Evolutionary conservation across 2,113 vertebrate species (phyloP).

Genomic region (Tachycineta bicolor): DNA sequence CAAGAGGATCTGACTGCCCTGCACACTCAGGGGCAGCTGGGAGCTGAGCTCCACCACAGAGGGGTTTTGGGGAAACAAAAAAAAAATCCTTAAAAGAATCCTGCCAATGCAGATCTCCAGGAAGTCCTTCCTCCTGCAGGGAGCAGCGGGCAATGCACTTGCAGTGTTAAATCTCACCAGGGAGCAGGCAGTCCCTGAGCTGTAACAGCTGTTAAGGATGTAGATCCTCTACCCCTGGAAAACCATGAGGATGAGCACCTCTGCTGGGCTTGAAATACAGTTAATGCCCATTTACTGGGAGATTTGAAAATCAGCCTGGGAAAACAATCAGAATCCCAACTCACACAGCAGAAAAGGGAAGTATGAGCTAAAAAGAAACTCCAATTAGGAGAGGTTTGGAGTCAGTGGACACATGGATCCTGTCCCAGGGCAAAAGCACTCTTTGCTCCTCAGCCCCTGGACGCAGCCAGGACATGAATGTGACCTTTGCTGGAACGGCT

Average conservation of each 20-base stretch:
- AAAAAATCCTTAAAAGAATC: background rate
- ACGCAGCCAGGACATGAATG: background rate
- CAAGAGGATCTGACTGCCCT: background rate
- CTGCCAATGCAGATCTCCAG: background rate
- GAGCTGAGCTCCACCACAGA: background rate
- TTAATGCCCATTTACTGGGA: background rate
- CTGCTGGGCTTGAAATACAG: accelerated
- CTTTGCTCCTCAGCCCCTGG: background rate
- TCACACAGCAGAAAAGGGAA: background rate
- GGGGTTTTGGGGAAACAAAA: background rate
- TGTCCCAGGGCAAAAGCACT: background rate
- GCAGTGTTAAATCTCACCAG: background rate
- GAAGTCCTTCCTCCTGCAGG: background rate
- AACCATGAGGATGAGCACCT: background rate
- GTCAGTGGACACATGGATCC: background rate
- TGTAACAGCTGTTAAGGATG: background rate
- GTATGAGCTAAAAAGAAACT: background rate
- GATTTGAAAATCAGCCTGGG: background rate
- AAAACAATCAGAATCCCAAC: background rate
- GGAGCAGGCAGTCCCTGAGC: background rate
- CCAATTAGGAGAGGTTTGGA: background rate
- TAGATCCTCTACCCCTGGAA: background rate
- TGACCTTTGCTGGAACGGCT: background rate
- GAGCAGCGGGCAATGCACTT: background rate
- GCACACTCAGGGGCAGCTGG: background rate